Percentiles rank a stretch among this genome's conserved stretches.
Evolutionary conservation across 2,113 vertebrate species (phyloP).

Genomic region (Amazona guildingii): DNA sequence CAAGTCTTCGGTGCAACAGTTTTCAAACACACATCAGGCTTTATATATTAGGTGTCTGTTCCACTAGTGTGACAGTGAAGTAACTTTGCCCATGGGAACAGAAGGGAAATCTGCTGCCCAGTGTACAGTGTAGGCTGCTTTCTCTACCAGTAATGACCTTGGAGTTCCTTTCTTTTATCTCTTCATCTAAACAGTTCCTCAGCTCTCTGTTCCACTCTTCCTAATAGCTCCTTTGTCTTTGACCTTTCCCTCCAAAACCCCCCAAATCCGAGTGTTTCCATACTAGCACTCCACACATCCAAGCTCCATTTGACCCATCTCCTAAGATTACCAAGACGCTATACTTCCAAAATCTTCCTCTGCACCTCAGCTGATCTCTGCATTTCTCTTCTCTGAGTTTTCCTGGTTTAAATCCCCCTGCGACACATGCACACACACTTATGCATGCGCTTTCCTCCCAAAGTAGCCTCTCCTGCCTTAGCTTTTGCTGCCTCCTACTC

Average conservation of each 20-base stretch:
- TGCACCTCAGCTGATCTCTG: background rate
- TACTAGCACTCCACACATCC: background rate
- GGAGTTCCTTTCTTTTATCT: background rate
- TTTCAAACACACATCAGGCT: background rate
- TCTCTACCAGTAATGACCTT: background rate
- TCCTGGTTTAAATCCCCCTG: background rate
- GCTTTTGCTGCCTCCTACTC: background rate
- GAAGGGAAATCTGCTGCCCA: background rate
- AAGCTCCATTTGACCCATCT: background rate
- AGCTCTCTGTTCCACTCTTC: background rate
- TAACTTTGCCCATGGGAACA: background rate
- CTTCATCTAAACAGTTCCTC: background rate
- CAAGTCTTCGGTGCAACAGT: background rate
- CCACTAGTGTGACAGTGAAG: background rate
- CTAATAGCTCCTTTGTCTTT: background rate
- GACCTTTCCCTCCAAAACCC: background rate
- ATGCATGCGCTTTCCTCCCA: background rate
- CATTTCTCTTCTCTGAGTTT: background rate
- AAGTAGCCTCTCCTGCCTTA: background rate
- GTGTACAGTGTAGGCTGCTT: background rate
- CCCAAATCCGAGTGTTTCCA: background rate
- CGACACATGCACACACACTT: background rate
- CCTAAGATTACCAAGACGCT: background rate
- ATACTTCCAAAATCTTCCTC: background rate
- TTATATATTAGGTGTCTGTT: background rate